Evolutionary conservation across 37 sponge, comb jelly and placozoan species (phyloP), one percentile per base, ranked within the genome.

Genomic region (Beroe ovata): DNA sequence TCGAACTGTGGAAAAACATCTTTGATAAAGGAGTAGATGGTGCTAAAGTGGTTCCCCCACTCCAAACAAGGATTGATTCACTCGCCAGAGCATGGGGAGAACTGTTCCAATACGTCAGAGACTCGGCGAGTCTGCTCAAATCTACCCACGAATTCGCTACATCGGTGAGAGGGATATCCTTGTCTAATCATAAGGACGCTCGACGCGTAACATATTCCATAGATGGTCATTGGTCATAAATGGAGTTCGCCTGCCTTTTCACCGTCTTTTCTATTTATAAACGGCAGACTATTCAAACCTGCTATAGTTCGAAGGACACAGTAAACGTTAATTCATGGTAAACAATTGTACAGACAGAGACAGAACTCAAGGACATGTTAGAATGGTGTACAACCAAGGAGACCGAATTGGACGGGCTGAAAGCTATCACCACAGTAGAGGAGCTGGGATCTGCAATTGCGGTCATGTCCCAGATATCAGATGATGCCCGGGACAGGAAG

Each of bases 21-120:
- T 42, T 77, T 42, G 84, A 77, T 41, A 77, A 42, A 26, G 71
- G 84, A 4, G 84, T 77, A 22, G 84, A 77, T 6, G 47, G 84
- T 16, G 21, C 54, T 3, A 30, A 30, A 8, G 25, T 25, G 16
- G 36, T 35, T 40, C 84, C 84, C 22, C 41, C 41, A 3, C 84
- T 77, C 54, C 84, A 77, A 39, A 23, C 39, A 8, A 77, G 33
- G 8, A 42, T 36, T 21, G 54, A 77, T 30, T 28, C 41, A 23
- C 8, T 77, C 2, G 22, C 54, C 1, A 19, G 11, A 21, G 22
- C 26, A 54, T 77, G 84, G 84, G 14, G 47, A 1, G 84, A 77
- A 6, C 38, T 77, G 54, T 42, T 77, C 54, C 36, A 77, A 26
- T 6, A 21, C 0, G 84, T 77, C n/a, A 29, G 11, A 11, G 84